These are phyloP conservation scores for Galerucella pusilla DNA, from an alignment of 2,888 invertebrate genomes.

Conservation along the genomic window DNA sequence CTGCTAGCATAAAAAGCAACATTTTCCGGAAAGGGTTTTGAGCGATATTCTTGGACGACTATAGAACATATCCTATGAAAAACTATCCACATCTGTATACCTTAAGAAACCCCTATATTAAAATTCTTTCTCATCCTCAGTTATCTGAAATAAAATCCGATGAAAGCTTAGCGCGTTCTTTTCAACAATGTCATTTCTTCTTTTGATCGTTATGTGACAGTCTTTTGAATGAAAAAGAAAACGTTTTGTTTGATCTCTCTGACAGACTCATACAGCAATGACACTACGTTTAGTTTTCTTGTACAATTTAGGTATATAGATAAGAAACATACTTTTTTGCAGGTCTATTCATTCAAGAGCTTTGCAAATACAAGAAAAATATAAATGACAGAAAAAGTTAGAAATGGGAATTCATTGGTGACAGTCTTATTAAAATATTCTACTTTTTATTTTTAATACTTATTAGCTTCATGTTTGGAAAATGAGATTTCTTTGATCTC, in stretches of 20 bases:
- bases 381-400: not conserved
- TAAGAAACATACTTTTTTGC: conserved; percentile 18
- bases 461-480: conserved; percentile 6
- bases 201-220: conserved; percentile 39
- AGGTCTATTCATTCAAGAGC: not conserved
- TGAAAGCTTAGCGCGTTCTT: conserved; percentile 40
- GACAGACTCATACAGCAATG: conserved; percentile 15
- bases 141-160: conserved; percentile 38
- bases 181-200: conserved; percentile 42
- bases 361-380: no score
- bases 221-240: no score
- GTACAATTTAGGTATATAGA: conserved; percentile 27
- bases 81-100: not conserved
- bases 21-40: not conserved
- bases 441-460: not conserved
- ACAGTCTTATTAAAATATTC: not conserved
- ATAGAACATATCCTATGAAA: not conserved
- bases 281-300: conserved; percentile 26
- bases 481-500: conserved; percentile 40
- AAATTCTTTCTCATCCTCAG: conserved; percentile 26
- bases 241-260: conserved; percentile 19
- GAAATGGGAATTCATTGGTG: not conserved
- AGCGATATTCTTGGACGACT: no score
- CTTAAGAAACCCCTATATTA: conserved; percentile 19
- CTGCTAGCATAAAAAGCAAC: no score